phyloP scores from a whole-genome alignment of 2,797 vertebrate species.

The Selene dorsalis region DNA sequence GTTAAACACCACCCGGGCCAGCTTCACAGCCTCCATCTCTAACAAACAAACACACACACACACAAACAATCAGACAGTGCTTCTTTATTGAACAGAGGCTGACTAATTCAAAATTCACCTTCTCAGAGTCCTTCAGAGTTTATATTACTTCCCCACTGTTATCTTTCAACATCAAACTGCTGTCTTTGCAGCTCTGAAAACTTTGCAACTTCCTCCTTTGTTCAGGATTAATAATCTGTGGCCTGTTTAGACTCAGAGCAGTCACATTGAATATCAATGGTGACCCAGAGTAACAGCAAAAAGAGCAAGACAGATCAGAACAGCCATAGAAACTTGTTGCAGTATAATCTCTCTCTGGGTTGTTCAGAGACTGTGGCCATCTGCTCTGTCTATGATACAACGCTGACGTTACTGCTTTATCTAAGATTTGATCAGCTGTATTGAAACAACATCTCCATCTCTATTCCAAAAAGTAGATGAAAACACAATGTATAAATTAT shows the following conservation, averaged over 20 bases:
- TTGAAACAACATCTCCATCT: background rate
- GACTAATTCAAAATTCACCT: background rate
- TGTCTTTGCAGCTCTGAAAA: background rate
- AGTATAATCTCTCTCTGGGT: too few relatives aligned
- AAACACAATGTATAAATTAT: background rate
- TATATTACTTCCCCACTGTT: background rate
- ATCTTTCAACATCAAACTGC: background rate
- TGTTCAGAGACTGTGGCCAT: too few relatives aligned
- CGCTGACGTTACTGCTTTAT: too few relatives aligned
- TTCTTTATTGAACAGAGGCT: background rate
- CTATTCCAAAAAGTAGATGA: background rate
- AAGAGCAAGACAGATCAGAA: too few relatives aligned
- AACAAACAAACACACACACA: slow-evolving; percentile 49
- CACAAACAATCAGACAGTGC: background rate
- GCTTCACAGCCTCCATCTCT: slow-evolving; percentile 94
- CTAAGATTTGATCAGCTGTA: too few relatives aligned
- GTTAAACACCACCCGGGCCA: slow-evolving; percentile 92
- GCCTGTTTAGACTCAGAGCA: too few relatives aligned
- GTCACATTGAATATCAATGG: too few relatives aligned
- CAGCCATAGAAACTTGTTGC: too few relatives aligned
- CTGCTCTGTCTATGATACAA: too few relatives aligned
- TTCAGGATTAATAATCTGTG: too few relatives aligned
- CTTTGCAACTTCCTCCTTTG: background rate
- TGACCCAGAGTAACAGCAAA: too few relatives aligned
- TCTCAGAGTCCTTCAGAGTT: background rate